Evolutionary conservation across 2,888 invertebrate genomes (phyloP).

Genomic region (Ecliptopera silaceata): DNA sequence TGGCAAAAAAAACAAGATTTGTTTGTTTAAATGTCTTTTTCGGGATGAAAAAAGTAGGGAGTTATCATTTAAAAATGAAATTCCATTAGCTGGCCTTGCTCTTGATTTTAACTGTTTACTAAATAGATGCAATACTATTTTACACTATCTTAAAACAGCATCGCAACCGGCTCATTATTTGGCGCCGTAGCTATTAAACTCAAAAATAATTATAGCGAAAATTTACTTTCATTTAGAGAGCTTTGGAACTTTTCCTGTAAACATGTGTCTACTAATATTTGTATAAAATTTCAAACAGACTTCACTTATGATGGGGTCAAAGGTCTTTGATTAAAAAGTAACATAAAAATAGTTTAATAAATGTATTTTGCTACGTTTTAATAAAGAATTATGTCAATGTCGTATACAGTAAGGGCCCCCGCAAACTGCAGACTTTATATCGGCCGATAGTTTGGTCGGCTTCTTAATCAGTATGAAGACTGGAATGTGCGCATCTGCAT

Average conservation of each 20-base stretch:
- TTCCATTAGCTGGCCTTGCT: conserved; percentile 34
- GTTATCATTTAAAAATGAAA: conserved; percentile 28
- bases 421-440: too few relatives aligned
- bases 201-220: conserved; percentile 17
- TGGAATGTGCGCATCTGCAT: too few relatives aligned
- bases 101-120: conserved; percentile 32
- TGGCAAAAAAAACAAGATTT: neutral
- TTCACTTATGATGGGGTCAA: conserved; percentile 7
- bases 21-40: neutral
- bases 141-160: conserved; percentile 20
- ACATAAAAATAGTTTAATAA: neutral
- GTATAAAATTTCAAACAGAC: conserved; percentile 8
- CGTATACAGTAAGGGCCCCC: too few relatives aligned
- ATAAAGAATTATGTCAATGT: too few relatives aligned
- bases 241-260: conserved; percentile 13
- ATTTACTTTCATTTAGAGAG: conserved; percentile 12
- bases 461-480: too few relatives aligned
- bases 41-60: conserved; percentile 4
- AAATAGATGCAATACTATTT: conserved; percentile 13
- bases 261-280: conserved; percentile 5
- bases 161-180: conserved; percentile 22
- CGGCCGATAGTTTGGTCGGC: too few relatives aligned
- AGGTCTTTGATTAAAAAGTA: neutral
- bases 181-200: conserved; percentile 21
- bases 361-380: neutral